phyloP scores from a whole-genome alignment of 2,113 vertebrate genomes.

The Motacilla tschutschensis region DNA sequence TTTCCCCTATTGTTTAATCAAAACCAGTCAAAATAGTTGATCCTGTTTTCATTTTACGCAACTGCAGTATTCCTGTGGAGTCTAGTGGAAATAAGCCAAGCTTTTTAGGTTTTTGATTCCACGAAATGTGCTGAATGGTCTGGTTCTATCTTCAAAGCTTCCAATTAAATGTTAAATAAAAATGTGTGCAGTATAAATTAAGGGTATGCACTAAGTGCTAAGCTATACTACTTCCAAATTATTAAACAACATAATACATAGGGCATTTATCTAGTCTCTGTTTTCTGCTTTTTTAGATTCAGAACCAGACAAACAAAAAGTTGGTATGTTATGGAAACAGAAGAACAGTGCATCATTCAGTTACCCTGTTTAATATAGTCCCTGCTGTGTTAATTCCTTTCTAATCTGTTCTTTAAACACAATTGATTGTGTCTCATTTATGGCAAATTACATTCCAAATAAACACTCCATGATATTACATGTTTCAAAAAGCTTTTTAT shows the following conservation, averaged over 20 bases:
- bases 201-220: not conserved
- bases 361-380: not conserved
- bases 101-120: not conserved
- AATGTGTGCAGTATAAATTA: not conserved
- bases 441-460: not conserved
- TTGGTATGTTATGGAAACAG: not conserved
- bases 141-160: not conserved
- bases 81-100: not conserved
- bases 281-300: not conserved
- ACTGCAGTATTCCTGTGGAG: not conserved
- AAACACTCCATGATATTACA: not conserved
- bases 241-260: not conserved
- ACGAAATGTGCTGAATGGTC: not conserved
- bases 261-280: not conserved
- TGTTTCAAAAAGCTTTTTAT: slow-evolving; percentile 10
- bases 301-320: not conserved
- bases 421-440: slow-evolving; percentile 2
- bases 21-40: not conserved
- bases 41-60: not conserved
- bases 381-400: slow-evolving; percentile 19
- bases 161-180: not conserved
- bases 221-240: not conserved
- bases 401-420: slow-evolving; percentile 21
- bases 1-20: not conserved
- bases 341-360: not conserved